Base-by-base conservation (phyloP, 2,888 invertebrate species). In the Nomada ruficornis region DNA sequence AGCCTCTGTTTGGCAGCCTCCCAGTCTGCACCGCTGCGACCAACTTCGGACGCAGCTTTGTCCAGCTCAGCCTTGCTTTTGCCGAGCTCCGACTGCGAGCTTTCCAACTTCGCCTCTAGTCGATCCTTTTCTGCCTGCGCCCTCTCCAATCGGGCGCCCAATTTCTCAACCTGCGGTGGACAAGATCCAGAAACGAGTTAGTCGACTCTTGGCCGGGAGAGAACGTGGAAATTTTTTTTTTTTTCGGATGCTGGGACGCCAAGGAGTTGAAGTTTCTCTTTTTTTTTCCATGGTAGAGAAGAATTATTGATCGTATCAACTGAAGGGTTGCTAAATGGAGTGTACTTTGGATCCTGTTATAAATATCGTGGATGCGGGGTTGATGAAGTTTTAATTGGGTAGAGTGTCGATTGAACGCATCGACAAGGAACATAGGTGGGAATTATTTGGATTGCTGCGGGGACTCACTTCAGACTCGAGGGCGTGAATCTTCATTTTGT, bases 31-130 rank as follows among this genome's bases (percentile, higher is more conserved):
- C 97, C 97, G 86, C 97, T 97, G 86, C 98, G 96, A 54, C 98
- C 98, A 67, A 97, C 97, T 94, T 98, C 98, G 87, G 97, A 97
- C 9, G 98, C 97, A 62, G 98, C 97, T 94, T 98, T 98, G 92
- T 98, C 98, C 80, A 98, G 94, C 93, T 98, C 98, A 20, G 98
- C 98, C 94, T 98, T 98, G 83, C 98, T 98, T 94, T 98, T 98
- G 65, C 98, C 98, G 77, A 98, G 95, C 94, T 98, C 98, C 57
- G 98, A 98, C 93, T 98, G 98, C 57, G 98, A 98, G 91, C 97
- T 97, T 94, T 98, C 98, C 89, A 98, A 94, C 93, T 98, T 98
- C 67, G 98, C 96, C 95, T 98, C 98, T 62, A 98, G 95, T 23
- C 98, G 96, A 91, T 98, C 98, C 92, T 98, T 98, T 93, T 98